Conservation (phyloP, 2,888 invertebrate species). For the Tipula lateralis region DNA sequence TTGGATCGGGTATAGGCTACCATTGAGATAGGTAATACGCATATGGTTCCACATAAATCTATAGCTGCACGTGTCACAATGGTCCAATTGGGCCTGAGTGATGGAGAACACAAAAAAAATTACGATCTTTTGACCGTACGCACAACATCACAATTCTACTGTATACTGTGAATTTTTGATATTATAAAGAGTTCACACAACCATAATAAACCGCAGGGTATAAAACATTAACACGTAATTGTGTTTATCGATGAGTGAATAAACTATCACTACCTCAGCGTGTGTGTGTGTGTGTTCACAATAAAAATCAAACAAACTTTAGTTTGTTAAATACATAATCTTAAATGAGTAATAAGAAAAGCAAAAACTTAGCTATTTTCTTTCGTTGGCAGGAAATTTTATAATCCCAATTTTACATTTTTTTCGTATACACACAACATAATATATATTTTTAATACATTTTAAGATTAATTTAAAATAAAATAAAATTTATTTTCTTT, state of each 20-base stretch:
- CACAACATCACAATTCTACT: too few relatives aligned
- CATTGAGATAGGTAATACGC: too few relatives aligned
- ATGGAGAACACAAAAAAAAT: too few relatives aligned
- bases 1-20: too few relatives aligned
- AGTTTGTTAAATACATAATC: neutral
- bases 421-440: neutral
- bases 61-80: too few relatives aligned
- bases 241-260: neutral
- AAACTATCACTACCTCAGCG: neutral
- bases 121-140: too few relatives aligned
- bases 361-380: neutral
- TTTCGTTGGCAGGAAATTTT: neutral
- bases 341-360: neutral
- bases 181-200: too few relatives aligned
- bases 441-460: conserved; percentile 1
- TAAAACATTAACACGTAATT: too few relatives aligned
- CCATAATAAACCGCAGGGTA: too few relatives aligned
- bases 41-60: too few relatives aligned
- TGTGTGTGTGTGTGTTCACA: neutral
- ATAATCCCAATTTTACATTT: neutral
- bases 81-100: too few relatives aligned
- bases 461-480: neutral
- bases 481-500: neutral
- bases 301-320: neutral
- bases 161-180: too few relatives aligned